Evolutionary conservation across 92 coral and sea anemone genomes (phyloP).

Genomic region (Palythoa grandiflora): DNA sequence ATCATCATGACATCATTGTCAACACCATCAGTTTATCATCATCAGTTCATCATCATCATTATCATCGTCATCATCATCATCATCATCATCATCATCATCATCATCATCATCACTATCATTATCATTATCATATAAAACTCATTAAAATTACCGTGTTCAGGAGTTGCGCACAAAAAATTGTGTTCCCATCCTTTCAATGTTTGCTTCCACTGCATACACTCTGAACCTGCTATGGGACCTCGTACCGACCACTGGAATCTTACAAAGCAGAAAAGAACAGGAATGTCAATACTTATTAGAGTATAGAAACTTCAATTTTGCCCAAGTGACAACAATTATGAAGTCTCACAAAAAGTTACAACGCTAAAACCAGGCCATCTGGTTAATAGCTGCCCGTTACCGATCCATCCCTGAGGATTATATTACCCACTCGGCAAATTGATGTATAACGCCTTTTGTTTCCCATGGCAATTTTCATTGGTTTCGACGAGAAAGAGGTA

Average conservation of each 20-base stretch:
- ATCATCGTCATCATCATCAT: neutral
- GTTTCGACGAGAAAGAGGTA: too few relatives aligned
- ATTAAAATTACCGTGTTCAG: neutral
- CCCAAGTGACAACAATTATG: too few relatives aligned
- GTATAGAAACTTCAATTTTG: too few relatives aligned
- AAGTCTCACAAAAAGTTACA: too few relatives aligned
- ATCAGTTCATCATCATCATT: neutral
- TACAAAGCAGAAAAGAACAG: neutral
- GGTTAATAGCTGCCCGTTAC: too few relatives aligned
- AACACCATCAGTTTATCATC: too few relatives aligned
- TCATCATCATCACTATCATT: neutral
- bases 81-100: neutral
- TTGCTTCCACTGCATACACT: slow-evolving; percentile 39
- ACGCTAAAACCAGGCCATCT: too few relatives aligned
- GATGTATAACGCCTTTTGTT: too few relatives aligned
- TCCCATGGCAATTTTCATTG: too few relatives aligned
- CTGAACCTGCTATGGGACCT: slow-evolving; percentile 21
- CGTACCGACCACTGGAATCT: slow-evolving; percentile 35
- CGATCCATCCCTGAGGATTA: too few relatives aligned
- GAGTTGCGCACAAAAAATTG: slow-evolving; percentile 31
- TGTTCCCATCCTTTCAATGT: slow-evolving; percentile 21
- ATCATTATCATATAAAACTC: neutral
- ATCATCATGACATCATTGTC: too few relatives aligned
- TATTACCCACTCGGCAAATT: too few relatives aligned
- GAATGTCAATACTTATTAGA: neutral